These are phyloP conservation scores for Silurus lanzhouensis DNA, from an alignment of 2,797 vertebrate species.

Conservation along the genomic window DNA sequence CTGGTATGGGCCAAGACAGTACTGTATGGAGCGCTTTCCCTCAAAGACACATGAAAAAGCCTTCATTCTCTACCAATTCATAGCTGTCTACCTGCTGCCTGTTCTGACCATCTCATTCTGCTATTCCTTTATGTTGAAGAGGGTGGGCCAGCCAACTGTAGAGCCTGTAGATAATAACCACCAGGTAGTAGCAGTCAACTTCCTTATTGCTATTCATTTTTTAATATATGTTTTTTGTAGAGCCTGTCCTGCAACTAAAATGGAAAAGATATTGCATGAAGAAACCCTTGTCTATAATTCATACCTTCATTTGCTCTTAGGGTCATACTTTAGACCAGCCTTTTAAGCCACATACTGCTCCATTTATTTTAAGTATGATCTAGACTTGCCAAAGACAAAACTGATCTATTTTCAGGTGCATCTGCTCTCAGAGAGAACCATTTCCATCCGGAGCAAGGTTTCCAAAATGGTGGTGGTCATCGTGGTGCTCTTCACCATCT, in stretches of 20 bases:
- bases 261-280: neutral
- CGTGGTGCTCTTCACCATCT: slow-evolving; percentile 79
- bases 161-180: slow-evolving; percentile 82
- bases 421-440: slow-evolving; percentile 81
- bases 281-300: neutral
- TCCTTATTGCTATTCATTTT: neutral
- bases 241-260: neutral
- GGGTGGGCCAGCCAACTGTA: slow-evolving; percentile 78
- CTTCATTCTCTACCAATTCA: slow-evolving; percentile 84
- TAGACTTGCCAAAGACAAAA: neutral
- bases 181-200: slow-evolving; percentile 66
- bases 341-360: neutral
- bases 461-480: slow-evolving; percentile 89
- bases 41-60: slow-evolving; percentile 78
- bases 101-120: slow-evolving; percentile 83
- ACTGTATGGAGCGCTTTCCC: slow-evolving; percentile 83
- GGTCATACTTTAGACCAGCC: neutral
- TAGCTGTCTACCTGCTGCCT: slow-evolving; percentile 80
- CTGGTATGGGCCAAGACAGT: slow-evolving; percentile 82
- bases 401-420: slow-evolving; percentile 72
- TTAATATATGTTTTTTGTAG: neutral
- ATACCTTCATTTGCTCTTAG: neutral
- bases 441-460: slow-evolving; percentile 82
- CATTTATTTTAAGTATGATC: slow-evolving; percentile 27
- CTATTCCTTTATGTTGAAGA: slow-evolving; percentile 82